Percentiles rank a stretch among this genome's conserved stretches.
Conservation (phyloP, 2,113 vertebrate genomes). For the Erythrocercus mccallii region DNA sequence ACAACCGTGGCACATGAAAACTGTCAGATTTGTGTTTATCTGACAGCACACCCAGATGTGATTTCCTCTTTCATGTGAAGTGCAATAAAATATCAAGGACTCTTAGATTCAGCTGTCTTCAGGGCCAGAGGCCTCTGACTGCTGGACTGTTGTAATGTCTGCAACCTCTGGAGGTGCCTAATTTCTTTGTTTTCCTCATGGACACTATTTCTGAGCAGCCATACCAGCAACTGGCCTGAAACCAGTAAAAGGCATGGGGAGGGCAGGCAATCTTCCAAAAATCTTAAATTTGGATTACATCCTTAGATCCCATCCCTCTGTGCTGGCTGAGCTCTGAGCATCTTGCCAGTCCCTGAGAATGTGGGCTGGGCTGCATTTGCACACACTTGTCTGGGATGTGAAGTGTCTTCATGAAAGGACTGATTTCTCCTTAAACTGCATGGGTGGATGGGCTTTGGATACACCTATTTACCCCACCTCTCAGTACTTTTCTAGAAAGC, state of each 20-base stretch:
- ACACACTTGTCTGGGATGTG: not conserved
- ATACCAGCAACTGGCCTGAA: not conserved
- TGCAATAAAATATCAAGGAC: not conserved
- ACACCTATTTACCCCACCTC: no score
- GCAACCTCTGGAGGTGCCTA: not conserved
- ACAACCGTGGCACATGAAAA: not conserved
- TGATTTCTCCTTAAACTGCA: not conserved
- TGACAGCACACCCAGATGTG: not conserved
- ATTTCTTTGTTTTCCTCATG: not conserved
- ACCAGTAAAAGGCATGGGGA: not conserved
- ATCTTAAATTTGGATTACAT: not conserved
- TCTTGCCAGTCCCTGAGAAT: fast-evolving
- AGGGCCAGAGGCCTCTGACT: not conserved
- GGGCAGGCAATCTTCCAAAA: not conserved
- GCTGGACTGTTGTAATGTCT: not conserved
- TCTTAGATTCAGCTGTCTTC: not conserved
- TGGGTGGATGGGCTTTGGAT: not conserved
- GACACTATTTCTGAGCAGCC: not conserved
- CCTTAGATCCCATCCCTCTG: not conserved
- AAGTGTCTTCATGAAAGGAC: not conserved
- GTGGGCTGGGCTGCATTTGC: not conserved
- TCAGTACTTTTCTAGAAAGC: not conserved
- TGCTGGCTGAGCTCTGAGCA: not conserved
- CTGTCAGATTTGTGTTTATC: not conserved
- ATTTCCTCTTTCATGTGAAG: not conserved